phyloP scores from a whole-genome alignment of 2,113 vertebrate species.

The Anoura caudifer region DNA sequence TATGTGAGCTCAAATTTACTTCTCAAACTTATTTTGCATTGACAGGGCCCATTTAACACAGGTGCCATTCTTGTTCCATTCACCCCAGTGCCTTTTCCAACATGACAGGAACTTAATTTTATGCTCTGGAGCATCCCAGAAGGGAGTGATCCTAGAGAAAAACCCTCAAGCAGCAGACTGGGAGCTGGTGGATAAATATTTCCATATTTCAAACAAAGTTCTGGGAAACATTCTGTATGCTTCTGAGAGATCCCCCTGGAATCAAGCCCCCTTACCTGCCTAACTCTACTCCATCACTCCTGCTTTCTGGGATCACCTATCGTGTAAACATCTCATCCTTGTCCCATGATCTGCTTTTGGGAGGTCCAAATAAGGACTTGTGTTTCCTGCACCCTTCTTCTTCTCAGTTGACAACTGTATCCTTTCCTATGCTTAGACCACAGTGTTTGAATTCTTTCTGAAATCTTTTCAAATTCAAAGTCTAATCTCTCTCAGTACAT shows the following conservation, averaged over 20 bases:
- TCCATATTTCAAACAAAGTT: neutral
- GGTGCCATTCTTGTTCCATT: neutral
- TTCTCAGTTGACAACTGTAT: neutral
- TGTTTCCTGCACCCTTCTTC: neutral
- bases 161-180: neutral
- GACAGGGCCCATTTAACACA: neutral
- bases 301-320: neutral
- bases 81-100: neutral
- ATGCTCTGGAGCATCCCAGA: neutral
- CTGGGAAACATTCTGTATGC: neutral
- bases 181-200: neutral
- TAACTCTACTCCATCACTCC: neutral
- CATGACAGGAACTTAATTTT: neutral
- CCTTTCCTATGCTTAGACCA: neutral
- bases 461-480: neutral
- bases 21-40: neutral
- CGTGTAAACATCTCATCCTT: neutral
- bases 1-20: neutral
- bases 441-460: neutral
- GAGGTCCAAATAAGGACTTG: neutral
- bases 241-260: neutral
- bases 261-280: neutral
- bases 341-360: neutral
- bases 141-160: neutral
- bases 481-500: neutral